Base-by-base conservation (phyloP, 1,140 invertebrate species). In the Macrobrachium nipponense region DNA sequence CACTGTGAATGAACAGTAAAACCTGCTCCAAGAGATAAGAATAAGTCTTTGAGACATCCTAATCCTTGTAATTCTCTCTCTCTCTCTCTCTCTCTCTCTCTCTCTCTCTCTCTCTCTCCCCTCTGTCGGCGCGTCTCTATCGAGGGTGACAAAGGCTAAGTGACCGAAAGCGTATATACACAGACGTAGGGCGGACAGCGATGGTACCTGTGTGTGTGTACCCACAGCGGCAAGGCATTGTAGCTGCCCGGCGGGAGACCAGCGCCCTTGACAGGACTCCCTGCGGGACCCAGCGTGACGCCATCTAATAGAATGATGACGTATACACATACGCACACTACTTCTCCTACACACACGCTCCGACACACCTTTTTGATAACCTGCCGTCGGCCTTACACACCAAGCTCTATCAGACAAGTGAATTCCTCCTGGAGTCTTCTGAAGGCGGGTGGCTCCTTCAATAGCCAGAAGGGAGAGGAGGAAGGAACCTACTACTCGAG, bases 231-330 rank as follows among this genome's bases (percentile, higher is more conserved):
- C 64, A 44, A 36, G 82, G 60, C 75, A 84, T 84, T 84, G 82
- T 84, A 62, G n/a, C 51, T 3, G 60, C 82, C 20, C 82, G 11
- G 62, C 82, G 82, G 82, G 75, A 59, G 36, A n/a, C 58, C 75
- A 36, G 73, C 66, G 61, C 61, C 43, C 62, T 58, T 78, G 82
- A 84, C 82, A 84, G 82, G 82, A 23, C 73, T 78, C 82, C 27
- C 64, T 60, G 60, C 23, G 82, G 23, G 82, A n/a, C 82, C 17
- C 82, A 44, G 60, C 75, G 75, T 73, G 82, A 60, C 60, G 44
- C 75, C 82, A 59, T 84, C 82, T 78, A 78, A 84, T 84, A 84
- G 82, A 84, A 84, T 84, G 82, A 84, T 60, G 82, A 84, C 82
- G 82, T 18, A 61, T 18, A 60, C 58, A 60, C 58, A 78, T 23